These are phyloP conservation scores for Hucho hucho DNA, from an alignment of 2,113 vertebrate species.

Conservation along the genomic window DNA sequence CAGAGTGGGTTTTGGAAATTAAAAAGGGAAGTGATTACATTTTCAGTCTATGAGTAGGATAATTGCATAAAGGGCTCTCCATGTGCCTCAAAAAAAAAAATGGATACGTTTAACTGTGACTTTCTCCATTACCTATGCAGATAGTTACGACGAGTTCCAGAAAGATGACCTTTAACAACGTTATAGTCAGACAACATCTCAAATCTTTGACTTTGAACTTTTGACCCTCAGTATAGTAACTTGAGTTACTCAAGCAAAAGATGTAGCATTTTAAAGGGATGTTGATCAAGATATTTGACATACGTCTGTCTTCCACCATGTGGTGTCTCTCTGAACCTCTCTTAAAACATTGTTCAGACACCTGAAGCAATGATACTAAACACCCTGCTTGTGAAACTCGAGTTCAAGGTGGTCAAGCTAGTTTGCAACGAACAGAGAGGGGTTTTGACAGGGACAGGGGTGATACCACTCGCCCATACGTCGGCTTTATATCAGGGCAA, in stretches of 20 bases:
- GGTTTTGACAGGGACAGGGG: neutral
- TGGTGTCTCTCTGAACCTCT: neutral
- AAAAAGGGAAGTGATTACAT: constrained; percentile 21
- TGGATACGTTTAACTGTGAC: neutral
- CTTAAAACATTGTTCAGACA: neutral
- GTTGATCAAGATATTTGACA: neutral
- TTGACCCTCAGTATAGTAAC: neutral
- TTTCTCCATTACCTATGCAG: too few relatives aligned
- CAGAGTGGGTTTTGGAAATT: constrained; percentile 20
- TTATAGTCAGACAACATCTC: constrained; percentile 7
- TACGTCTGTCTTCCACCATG: neutral
- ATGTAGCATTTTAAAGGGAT: neutral
- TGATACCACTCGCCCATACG: too few relatives aligned
- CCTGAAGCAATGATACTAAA: neutral
- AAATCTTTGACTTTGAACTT: neutral
- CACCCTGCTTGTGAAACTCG: neutral
- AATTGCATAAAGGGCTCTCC: neutral
- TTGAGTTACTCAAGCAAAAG: neutral
- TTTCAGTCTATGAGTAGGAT: neutral
- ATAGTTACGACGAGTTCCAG: neutral
- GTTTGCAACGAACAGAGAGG: neutral
- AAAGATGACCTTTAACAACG: neutral
- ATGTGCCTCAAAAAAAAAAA: neutral
- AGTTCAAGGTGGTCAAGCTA: neutral
- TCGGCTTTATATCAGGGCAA: constrained; percentile 14